Percentiles rank a stretch among this genome's conserved stretches.
Conservation (phyloP, 2,113 vertebrate genomes). For the Phylloscopus whistleri region DNA sequence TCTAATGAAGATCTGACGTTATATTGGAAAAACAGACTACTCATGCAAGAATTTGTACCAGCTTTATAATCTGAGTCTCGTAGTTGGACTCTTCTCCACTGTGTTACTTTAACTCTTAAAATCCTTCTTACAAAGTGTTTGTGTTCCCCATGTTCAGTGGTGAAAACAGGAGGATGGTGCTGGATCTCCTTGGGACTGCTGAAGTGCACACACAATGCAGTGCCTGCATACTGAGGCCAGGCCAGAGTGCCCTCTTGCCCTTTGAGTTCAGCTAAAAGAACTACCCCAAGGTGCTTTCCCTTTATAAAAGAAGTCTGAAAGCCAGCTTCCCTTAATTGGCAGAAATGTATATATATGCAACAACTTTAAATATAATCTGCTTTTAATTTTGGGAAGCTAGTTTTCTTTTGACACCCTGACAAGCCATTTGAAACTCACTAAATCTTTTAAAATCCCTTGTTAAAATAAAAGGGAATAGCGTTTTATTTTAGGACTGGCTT, state of each 20-base stretch:
- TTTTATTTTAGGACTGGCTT: conserved; percentile 37
- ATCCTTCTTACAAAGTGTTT: background rate
- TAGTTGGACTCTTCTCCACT: background rate
- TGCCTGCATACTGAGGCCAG: background rate
- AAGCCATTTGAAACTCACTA: conserved; percentile 21
- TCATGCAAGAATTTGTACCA: background rate
- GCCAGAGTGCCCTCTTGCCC: background rate
- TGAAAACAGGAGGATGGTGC: background rate
- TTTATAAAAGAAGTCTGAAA: background rate
- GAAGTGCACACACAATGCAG: background rate
- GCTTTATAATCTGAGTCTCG: background rate
- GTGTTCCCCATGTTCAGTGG: background rate
- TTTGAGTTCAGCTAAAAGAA: background rate
- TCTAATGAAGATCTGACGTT: background rate
- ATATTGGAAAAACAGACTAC: conserved; percentile 5
- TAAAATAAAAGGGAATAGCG: conserved; percentile 2
- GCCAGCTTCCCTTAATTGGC: background rate
- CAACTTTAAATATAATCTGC: conserved; percentile 24
- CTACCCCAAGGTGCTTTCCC: background rate
- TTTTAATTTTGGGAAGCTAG: conserved; percentile 37
- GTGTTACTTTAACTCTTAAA: background rate
- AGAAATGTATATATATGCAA: background rate
- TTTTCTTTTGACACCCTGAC: conserved; percentile 52
- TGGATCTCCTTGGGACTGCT: background rate
- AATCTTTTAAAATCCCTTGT: background rate